A percentile compares a stretch with the other conserved stretches of the same genome.
phyloP scores from a whole-genome alignment of 2,113 vertebrate genomes.

The Gracilinanus agilis region DNA sequence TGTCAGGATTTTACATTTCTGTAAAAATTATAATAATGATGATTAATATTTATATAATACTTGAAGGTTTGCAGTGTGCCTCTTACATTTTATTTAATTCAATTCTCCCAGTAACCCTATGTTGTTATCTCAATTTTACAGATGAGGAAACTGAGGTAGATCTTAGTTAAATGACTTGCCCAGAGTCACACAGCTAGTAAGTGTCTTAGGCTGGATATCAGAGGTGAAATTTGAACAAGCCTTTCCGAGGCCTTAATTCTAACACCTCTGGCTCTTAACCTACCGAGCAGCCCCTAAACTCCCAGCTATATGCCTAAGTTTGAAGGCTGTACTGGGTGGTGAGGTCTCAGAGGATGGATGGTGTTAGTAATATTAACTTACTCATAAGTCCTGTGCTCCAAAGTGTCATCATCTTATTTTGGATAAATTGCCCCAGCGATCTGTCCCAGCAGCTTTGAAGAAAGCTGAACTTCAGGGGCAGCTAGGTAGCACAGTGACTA shows the following conservation, averaged over 20 bases:
- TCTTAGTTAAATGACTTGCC: neutral
- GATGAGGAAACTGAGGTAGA: constrained; percentile 24
- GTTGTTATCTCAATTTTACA: constrained; percentile 6
- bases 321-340: neutral
- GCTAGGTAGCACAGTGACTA: too few relatives aligned
- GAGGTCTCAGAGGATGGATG: neutral
- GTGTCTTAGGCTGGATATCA: neutral
- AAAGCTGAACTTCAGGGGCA: neutral
- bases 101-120: constrained; percentile 18
- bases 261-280: neutral
- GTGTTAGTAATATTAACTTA: neutral
- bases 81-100: neutral
- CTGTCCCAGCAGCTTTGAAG: neutral
- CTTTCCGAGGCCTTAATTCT: neutral
- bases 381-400: neutral
- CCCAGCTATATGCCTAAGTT: neutral
- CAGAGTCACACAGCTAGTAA: neutral
- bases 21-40: neutral
- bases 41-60: neutral
- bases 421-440: too few relatives aligned
- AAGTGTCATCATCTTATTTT: neutral
- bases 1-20: neutral
- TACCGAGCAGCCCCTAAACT: neutral
- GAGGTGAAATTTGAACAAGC: neutral
- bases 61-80: neutral